Evolutionary conservation across 1,140 invertebrate species (phyloP).

Genomic region (Tetramorium simillimum): DNA sequence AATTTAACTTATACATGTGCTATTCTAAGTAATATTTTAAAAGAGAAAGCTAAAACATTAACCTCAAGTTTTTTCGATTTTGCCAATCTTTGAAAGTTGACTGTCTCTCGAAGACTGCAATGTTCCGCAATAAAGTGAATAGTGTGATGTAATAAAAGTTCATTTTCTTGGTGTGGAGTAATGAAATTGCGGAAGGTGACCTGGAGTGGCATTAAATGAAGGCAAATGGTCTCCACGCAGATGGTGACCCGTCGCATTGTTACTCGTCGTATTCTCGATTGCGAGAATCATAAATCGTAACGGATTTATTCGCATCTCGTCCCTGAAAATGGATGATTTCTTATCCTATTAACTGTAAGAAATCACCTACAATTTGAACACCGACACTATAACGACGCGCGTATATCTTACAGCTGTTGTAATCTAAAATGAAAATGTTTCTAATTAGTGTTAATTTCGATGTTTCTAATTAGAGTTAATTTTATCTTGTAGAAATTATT

Average conservation of each 20-base stretch:
- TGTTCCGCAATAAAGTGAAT: neutral
- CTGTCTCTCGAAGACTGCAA: neutral
- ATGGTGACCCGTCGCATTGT: neutral
- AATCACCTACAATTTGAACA: neutral
- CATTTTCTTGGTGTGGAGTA: neutral
- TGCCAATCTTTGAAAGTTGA: neutral
- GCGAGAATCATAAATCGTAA: neutral
- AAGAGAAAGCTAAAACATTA: neutral
- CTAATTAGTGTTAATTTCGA: slow-evolving; percentile 6
- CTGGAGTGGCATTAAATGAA: neutral
- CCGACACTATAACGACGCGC: neutral
- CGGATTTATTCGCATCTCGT: neutral
- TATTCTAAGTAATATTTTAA: neutral
- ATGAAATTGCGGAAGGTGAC: slow-evolving; percentile 3
- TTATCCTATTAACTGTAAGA: neutral
- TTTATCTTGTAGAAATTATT: neutral
- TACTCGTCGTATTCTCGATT: neutral
- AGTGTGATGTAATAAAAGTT: slow-evolving; percentile 27
- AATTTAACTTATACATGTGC: neutral
- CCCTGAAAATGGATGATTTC: neutral
- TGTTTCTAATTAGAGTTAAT: slow-evolving; percentile 6
- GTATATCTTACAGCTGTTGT: neutral
- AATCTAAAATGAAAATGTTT: neutral
- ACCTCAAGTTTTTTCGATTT: neutral
- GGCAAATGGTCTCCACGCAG: neutral